phyloP scores from a whole-genome alignment of 2,113 vertebrate genomes.

The Macquaria ambigua region DNA sequence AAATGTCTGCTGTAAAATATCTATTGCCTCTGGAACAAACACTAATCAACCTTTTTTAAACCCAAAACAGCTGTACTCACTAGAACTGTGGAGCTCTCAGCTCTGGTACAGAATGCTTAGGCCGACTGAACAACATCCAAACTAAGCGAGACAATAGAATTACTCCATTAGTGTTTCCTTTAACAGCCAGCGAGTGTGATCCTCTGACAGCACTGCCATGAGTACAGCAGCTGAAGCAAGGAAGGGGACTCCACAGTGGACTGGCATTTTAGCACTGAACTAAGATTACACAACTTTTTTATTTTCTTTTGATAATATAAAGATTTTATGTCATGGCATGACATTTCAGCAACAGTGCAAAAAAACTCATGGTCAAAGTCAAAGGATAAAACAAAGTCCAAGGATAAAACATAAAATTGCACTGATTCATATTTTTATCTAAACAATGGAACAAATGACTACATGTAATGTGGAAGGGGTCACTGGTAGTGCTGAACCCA shows the following conservation, averaged over 20 bases:
- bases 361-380: neutral
- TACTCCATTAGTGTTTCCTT: neutral
- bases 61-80: neutral
- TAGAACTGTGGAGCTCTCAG: neutral
- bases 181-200: neutral
- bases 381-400: neutral
- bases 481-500: too few species aligned
- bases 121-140: neutral
- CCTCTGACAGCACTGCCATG: neutral
- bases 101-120: neutral
- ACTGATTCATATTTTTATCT: too few species aligned
- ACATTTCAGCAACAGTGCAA: neutral
- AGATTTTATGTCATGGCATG: too few species aligned
- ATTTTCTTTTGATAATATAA: neutral
- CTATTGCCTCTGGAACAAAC: neutral
- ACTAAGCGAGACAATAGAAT: neutral
- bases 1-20: too few species aligned
- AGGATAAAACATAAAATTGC: too few species aligned
- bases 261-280: neutral
- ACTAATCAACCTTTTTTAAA: neutral
- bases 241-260: neutral
- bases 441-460: too few species aligned
- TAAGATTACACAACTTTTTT: neutral
- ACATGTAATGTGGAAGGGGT: too few species aligned
- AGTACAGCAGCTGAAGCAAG: neutral